phyloP scores from a whole-genome alignment of 37 sponge, comb jelly and placozoan genomes.

The Cliona cf. orientalis region DNA sequence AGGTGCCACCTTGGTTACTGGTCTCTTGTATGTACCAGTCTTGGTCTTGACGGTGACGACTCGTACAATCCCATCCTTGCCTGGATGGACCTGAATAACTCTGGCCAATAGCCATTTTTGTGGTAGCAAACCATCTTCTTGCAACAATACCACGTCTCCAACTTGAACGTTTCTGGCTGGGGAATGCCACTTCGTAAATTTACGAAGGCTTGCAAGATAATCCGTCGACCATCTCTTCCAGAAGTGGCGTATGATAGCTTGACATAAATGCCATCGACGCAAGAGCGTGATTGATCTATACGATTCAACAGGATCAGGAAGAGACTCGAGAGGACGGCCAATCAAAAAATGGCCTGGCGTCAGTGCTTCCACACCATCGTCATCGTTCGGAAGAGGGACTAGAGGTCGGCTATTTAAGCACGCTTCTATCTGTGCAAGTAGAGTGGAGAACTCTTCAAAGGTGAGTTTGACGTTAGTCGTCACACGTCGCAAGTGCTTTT shows the following conservation, averaged over 20 bases:
- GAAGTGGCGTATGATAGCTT: slow-evolving; percentile 7
- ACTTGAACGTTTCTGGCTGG: slow-evolving; percentile 7
- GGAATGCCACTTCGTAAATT: slow-evolving; percentile 12
- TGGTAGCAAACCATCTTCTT: neutral
- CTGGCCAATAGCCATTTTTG: slow-evolving; percentile 9
- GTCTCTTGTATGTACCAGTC: too few species aligned
- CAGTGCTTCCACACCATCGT: too few species aligned
- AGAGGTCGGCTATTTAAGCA: slow-evolving; percentile 14
- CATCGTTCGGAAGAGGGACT: neutral
- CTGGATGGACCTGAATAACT: slow-evolving; percentile 13
- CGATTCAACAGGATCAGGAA: neutral
- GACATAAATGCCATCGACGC: slow-evolving; percentile 11
- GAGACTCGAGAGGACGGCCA: neutral
- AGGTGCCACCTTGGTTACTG: too few species aligned
- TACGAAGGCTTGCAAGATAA: neutral
- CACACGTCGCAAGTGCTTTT: neutral
- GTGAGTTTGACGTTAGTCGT: neutral
- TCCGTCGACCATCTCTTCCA: slow-evolving; percentile 35
- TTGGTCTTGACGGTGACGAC: too few species aligned
- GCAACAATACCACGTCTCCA: slow-evolving; percentile 2
- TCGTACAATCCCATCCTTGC: too few species aligned
- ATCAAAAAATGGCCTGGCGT: slow-evolving; percentile 16
- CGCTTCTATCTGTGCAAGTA: slow-evolving; percentile 21
- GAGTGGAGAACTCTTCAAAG: slow-evolving; percentile 15
- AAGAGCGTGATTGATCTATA: neutral